Conservation (phyloP, 2,113 vertebrate genomes). For the Xyliphius kryptos region DNA sequence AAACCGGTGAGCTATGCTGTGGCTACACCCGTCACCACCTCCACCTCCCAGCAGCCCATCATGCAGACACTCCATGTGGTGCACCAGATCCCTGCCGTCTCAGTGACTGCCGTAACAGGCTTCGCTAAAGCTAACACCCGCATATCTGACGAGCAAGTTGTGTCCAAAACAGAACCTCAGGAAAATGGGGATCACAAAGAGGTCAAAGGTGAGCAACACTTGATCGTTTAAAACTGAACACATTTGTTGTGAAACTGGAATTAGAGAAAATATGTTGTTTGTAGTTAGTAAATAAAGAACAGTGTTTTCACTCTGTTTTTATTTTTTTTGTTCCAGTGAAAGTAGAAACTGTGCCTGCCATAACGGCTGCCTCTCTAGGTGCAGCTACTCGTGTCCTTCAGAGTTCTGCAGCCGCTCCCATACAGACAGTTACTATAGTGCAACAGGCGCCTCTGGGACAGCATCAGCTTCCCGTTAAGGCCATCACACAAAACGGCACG, state of each 20-base stretch:
- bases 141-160: too few species aligned
- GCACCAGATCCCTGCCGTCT: constrained; percentile 89
- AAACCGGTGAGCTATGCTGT: constrained; percentile 90
- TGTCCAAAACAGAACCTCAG: constrained; percentile 71
- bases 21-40: constrained; percentile 78
- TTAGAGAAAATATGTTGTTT: too few species aligned
- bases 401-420: constrained; percentile 78
- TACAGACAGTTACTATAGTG: constrained; percentile 90
- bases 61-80: constrained; percentile 95
- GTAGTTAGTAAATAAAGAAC: too few species aligned
- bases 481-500: constrained; percentile 92
- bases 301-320: too few species aligned
- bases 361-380: constrained; percentile 74
- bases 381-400: constrained; percentile 83
- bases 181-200: constrained; percentile 89
- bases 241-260: too few species aligned
- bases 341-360: constrained; percentile 84
- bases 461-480: constrained; percentile 95
- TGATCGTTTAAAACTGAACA: too few species aligned
- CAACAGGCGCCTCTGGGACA: constrained; percentile 87
- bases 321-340: too few species aligned
- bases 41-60: constrained; percentile 72
- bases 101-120: constrained; percentile 75
- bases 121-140: constrained; percentile 71
- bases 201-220: constrained; percentile 89